Percentiles rank a stretch among this genome's conserved stretches.
These are phyloP conservation scores for Kradibia gibbosae DNA, from an alignment of 1,140 invertebrate genomes.

Conservation along the genomic window DNA sequence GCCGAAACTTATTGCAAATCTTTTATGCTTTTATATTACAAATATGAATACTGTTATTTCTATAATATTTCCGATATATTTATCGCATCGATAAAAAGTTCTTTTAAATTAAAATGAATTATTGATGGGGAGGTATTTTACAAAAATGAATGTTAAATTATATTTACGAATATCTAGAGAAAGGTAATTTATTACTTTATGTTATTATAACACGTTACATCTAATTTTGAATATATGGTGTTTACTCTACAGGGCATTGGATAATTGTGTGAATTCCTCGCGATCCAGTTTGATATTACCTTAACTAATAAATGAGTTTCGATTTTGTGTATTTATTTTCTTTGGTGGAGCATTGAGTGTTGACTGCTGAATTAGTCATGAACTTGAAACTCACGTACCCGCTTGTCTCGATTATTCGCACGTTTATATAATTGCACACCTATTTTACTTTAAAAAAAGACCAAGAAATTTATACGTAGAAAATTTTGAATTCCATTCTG, in stretches of 20 bases:
- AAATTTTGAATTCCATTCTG: slow-evolving; percentile 10
- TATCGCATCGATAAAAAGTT: no score
- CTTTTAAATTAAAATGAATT: no score
- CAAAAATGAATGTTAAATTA: background rate
- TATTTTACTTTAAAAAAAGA: slow-evolving; percentile 6
- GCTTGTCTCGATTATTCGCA: background rate
- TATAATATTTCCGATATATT: no score
- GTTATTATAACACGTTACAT: no score
- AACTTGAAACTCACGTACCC: background rate
- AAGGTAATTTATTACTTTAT: background rate
- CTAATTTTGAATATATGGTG: no score
- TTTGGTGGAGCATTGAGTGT: background rate
- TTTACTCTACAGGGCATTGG: background rate
- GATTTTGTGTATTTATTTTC: slow-evolving; percentile 1
- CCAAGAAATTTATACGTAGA: background rate
- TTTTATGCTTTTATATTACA: background rate
- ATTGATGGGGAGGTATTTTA: no score
- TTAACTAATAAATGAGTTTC: background rate
- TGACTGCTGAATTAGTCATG: slow-evolving; percentile 2
- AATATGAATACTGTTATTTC: background rate
- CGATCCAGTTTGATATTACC: background rate
- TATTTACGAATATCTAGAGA: background rate
- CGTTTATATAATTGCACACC: slow-evolving; percentile 22
- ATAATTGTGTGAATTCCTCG: background rate
- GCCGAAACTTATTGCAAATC: background rate